A percentile compares a stretch with the other conserved stretches of the same genome.
Conservation (phyloP, 2,797 vertebrate species). For the Scomberomorus guttatus region DNA sequence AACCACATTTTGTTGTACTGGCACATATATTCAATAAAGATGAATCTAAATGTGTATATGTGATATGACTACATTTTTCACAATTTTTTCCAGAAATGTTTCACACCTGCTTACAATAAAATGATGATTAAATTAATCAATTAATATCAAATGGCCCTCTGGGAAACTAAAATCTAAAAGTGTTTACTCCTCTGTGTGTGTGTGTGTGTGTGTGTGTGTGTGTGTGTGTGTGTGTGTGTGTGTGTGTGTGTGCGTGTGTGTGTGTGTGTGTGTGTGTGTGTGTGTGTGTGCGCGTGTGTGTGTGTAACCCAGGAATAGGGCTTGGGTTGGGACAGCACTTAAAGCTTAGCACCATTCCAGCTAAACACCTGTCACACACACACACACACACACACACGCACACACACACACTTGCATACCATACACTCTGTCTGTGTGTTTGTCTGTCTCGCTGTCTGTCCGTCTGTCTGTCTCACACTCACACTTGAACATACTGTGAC, state of each 20-base stretch:
- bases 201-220: neutral
- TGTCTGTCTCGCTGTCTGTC: constrained; percentile 41
- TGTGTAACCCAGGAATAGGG: constrained; percentile 76
- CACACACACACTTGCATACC: constrained; percentile 35
- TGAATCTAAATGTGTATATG: no score
- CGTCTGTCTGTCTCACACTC: constrained; percentile 65
- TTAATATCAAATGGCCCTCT: neutral
- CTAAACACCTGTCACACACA: constrained; percentile 80
- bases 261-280: constrained; percentile 27
- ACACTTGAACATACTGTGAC: constrained; percentile 91
- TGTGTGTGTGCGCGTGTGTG: constrained; percentile 45
- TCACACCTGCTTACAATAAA: neutral
- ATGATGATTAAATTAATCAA: no score
- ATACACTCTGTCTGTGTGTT: constrained; percentile 47
- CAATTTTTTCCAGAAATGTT: neutral
- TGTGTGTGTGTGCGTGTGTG: constrained; percentile 23
- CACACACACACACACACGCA: constrained; percentile 26
- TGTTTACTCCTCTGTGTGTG: neutral
- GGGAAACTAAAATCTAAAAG: neutral
- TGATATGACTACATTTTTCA: neutral
- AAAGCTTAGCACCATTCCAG: constrained; percentile 84
- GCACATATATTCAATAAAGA: no score
- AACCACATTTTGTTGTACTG: no score
- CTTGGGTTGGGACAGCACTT: constrained; percentile 79
- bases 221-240: neutral